Evolutionary conservation across 1,140 invertebrate genomes (phyloP).

Genomic region (Philotrypesis tridentata): DNA sequence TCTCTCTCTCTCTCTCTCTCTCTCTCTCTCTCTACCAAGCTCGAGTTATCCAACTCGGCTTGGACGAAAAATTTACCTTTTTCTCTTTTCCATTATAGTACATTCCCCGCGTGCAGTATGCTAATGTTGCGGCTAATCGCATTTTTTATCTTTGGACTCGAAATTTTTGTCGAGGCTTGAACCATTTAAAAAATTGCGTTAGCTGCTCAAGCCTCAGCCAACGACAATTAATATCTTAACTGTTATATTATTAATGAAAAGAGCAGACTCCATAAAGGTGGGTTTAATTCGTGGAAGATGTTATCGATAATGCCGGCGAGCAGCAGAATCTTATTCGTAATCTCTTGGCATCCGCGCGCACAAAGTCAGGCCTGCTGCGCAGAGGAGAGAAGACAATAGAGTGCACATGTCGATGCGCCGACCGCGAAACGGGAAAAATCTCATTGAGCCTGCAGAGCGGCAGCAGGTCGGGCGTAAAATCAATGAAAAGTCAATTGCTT

Average conservation of each 20-base stretch:
- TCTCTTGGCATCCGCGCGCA: background rate
- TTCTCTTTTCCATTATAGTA: background rate
- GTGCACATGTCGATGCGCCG: background rate
- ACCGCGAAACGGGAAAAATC: conserved; percentile 34
- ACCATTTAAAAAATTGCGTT: too few relatives aligned
- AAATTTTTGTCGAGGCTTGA: too few relatives aligned
- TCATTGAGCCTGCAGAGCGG: conserved; percentile 12
- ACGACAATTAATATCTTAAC: too few relatives aligned
- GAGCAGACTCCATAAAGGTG: too few relatives aligned
- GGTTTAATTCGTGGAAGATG: too few relatives aligned
- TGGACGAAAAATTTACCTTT: background rate
- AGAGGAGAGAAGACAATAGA: background rate
- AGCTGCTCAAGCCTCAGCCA: too few relatives aligned
- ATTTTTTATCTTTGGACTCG: too few relatives aligned
- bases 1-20: too few relatives aligned
- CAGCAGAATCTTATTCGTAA: background rate
- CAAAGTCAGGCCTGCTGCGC: background rate
- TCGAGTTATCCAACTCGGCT: background rate
- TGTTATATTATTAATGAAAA: too few relatives aligned
- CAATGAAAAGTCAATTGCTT: conserved; percentile 49
- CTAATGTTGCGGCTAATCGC: background rate
- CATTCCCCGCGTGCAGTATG: too few relatives aligned
- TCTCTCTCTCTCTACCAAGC: background rate
- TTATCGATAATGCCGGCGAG: background rate
- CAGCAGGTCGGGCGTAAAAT: conserved; percentile 46